Evolutionary conservation across 2,113 vertebrate species (phyloP).

Genomic region (Globicephala melas): DNA sequence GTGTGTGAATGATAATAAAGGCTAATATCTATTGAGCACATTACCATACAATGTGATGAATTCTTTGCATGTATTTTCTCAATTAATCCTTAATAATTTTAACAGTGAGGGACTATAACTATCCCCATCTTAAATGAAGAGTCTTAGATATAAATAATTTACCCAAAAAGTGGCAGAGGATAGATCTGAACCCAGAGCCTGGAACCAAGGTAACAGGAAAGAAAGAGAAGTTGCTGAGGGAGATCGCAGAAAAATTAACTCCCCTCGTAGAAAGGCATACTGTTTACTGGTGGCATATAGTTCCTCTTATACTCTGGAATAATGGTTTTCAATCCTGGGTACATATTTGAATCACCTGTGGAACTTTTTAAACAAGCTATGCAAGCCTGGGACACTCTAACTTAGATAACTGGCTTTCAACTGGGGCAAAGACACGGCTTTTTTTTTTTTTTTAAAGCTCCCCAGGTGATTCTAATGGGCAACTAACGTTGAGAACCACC

Average conservation of each 20-base stretch:
- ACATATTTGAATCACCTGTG: background rate
- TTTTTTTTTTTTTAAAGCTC: background rate
- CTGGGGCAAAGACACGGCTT: background rate
- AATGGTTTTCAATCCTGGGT: background rate
- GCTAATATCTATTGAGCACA: background rate
- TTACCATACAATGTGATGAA: background rate
- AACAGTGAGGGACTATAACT: background rate
- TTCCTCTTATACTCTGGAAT: background rate
- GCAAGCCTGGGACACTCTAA: background rate
- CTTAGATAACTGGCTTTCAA: background rate
- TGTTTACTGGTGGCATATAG: background rate
- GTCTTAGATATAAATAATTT: background rate
- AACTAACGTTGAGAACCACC: background rate
- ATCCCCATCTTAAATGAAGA: conserved; percentile 7
- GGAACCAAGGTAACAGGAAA: background rate
- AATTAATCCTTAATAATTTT: conserved; percentile 36
- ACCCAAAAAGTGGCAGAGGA: background rate
- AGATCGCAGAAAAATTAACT: background rate
- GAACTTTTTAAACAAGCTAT: background rate
- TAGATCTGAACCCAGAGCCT: conserved; percentile 12
- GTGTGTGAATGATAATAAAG: background rate
- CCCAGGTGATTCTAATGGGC: background rate
- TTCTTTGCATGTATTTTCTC: background rate
- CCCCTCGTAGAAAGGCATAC: background rate
- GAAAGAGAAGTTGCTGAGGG: background rate